These are phyloP conservation scores for Scyliorhinus canicula DNA, from an alignment of 2,797 vertebrate species.

Conservation along the genomic window DNA sequence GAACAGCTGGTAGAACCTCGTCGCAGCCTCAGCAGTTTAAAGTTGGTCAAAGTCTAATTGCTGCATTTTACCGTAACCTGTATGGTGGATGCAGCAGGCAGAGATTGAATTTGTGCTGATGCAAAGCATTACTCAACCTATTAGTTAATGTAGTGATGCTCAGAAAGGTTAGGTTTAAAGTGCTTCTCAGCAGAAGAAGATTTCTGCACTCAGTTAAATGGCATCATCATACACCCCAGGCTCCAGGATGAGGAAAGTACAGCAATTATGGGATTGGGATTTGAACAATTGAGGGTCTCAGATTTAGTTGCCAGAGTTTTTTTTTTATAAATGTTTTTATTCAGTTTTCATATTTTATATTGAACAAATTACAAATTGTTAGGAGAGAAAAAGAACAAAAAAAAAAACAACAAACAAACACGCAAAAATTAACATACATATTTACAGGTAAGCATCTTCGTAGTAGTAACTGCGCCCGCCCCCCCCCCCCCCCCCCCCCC, in stretches of 20 bases:
- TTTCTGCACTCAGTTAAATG: not conserved
- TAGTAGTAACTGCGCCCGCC: too few species aligned
- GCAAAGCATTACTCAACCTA: not conserved
- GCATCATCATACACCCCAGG: too few species aligned
- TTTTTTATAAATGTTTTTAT: too few species aligned
- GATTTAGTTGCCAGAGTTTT: too few species aligned
- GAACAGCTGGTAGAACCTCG: not conserved
- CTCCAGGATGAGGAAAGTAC: too few species aligned
- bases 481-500: too few species aligned
- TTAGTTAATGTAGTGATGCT: not conserved
- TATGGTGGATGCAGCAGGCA: not conserved
- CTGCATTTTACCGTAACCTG: not conserved
- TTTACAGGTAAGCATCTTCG: too few species aligned
- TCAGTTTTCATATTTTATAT: too few species aligned
- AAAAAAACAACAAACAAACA: too few species aligned
- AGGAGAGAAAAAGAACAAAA: too few species aligned
- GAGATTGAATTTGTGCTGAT: not conserved
- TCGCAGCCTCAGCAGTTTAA: not conserved
- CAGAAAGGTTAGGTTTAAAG: constrained; percentile 1
- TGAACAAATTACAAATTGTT: too few species aligned
- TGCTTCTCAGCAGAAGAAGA: not conserved
- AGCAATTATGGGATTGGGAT: not conserved
- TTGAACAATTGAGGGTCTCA: not conserved
- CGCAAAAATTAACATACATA: too few species aligned
- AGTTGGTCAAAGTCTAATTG: not conserved